Evolutionary conservation across 2,113 vertebrate species (phyloP).

Genomic region (Ammodytes marinus): DNA sequence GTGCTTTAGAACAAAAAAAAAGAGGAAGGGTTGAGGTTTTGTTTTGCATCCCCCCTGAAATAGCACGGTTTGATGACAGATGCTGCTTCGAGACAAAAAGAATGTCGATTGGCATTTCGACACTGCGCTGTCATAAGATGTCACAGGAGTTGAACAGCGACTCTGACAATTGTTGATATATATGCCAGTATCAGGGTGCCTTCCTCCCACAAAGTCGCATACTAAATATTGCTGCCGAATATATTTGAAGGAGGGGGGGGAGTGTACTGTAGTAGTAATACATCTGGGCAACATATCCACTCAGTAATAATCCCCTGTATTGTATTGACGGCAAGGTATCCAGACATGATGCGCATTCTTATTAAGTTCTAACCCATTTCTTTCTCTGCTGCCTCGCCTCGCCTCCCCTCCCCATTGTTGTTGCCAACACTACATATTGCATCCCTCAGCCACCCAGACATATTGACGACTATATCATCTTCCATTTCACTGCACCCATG

Average conservation of each 20-base stretch:
- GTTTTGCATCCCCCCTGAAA: background rate
- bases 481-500: conserved; percentile 79
- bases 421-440: conserved; percentile 59
- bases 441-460: conserved; percentile 71
- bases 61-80: conserved; percentile 5
- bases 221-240: conserved; percentile 22
- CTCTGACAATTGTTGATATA: conserved; percentile 71
- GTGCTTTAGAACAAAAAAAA: background rate
- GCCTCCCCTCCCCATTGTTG: conserved; percentile 52
- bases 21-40: background rate
- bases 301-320: conserved; percentile 50
- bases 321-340: conserved; percentile 36
- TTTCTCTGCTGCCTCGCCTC: background rate
- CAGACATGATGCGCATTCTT: conserved; percentile 52
- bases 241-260: background rate
- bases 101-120: conserved; percentile 53
- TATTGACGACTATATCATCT: conserved; percentile 79
- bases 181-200: conserved; percentile 40
- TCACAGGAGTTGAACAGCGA: conserved; percentile 42
- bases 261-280: background rate
- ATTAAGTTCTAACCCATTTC: conserved; percentile 69
- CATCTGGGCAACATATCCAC: conserved; percentile 43
- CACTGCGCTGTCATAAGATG: conserved; percentile 41
- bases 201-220: conserved; percentile 18
- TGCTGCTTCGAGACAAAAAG: conserved; percentile 6